These are phyloP conservation scores for Mugil cephalus DNA, from an alignment of 2,113 vertebrate species.

Conservation along the genomic window DNA sequence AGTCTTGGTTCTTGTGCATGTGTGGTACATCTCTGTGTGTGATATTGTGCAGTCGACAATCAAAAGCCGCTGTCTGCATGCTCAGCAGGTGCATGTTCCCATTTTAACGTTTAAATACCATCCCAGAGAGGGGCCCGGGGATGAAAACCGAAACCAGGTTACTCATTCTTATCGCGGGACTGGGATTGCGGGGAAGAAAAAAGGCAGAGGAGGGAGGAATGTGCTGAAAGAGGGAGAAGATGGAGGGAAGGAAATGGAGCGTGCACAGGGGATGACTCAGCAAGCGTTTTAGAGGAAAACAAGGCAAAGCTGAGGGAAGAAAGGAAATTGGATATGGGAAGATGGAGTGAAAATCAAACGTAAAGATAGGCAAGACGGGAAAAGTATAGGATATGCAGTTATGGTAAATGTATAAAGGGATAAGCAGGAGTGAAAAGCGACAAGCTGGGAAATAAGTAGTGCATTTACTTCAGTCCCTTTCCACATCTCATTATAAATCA, in stretches of 20 bases:
- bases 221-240: conserved; percentile 38
- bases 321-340: conserved; percentile 29
- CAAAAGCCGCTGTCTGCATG: conserved; percentile 39
- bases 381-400: background rate
- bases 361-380: background rate
- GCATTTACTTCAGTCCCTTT: background rate
- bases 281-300: conserved; percentile 16
- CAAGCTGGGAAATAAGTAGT: conserved; percentile 20
- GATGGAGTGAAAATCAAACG: conserved; percentile 41
- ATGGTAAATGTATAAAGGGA: background rate
- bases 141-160: conserved; percentile 40
- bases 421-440: conserved; percentile 18
- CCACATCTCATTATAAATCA: background rate
- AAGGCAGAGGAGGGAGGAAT: background rate
- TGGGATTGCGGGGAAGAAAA: conserved; percentile 8
- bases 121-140: conserved; percentile 20
- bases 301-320: conserved; percentile 9
- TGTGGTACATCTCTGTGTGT: background rate
- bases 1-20: conserved; percentile 4
- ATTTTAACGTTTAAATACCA: conserved; percentile 28
- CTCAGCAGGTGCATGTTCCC: conserved; percentile 36
- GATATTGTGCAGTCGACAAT: conserved; percentile 26
- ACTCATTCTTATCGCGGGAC: conserved; percentile 40
- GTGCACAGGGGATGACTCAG: conserved; percentile 8
- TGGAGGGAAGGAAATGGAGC: conserved; percentile 37